Evolutionary conservation across 1,140 invertebrate species (phyloP).

Genomic region (Holotrichia oblita): DNA sequence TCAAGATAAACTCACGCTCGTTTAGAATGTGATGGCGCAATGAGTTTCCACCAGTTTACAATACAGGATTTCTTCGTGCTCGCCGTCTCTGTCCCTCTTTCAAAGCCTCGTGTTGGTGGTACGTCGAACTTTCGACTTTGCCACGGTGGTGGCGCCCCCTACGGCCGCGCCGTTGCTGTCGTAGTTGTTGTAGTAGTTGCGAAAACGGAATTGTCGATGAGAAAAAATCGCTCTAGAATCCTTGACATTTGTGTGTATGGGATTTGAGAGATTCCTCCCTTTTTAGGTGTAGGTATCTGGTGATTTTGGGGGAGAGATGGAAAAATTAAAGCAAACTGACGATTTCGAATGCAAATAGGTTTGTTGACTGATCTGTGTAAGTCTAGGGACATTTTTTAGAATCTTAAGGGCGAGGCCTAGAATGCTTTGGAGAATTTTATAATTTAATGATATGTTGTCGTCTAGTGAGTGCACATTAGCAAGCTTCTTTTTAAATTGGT

Average conservation of each 20-base stretch:
- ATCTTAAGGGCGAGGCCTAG: too few relatives aligned
- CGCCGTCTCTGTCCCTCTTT: neutral
- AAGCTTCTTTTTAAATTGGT: too few relatives aligned
- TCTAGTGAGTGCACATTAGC: too few relatives aligned
- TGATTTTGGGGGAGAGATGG: slow-evolving; percentile 2
- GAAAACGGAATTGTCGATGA: slow-evolving; percentile 20
- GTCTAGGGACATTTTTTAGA: too few relatives aligned
- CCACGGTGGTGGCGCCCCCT: neutral
- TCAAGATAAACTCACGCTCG: slow-evolving; percentile 58
- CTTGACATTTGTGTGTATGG: slow-evolving; percentile 25
- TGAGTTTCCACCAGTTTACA: slow-evolving; percentile 41
- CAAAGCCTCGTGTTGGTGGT: neutral
- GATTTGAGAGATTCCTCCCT: slow-evolving; percentile 21
- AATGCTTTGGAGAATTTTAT: too few relatives aligned
- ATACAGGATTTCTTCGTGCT: slow-evolving; percentile 27
- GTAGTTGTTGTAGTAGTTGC: slow-evolving; percentile 5
- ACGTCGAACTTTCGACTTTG: slow-evolving; percentile 22
- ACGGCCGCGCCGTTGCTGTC: neutral
- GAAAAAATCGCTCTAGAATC: slow-evolving; percentile 31
- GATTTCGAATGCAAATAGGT: neutral
- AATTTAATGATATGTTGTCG: too few relatives aligned
- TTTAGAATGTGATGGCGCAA: slow-evolving; percentile 49
- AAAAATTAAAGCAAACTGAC: neutral
- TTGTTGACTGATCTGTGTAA: neutral
- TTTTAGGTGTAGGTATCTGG: neutral